Evolutionary conservation across 2,888 invertebrate species (phyloP).

Genomic region (Polietes domitor): DNA sequence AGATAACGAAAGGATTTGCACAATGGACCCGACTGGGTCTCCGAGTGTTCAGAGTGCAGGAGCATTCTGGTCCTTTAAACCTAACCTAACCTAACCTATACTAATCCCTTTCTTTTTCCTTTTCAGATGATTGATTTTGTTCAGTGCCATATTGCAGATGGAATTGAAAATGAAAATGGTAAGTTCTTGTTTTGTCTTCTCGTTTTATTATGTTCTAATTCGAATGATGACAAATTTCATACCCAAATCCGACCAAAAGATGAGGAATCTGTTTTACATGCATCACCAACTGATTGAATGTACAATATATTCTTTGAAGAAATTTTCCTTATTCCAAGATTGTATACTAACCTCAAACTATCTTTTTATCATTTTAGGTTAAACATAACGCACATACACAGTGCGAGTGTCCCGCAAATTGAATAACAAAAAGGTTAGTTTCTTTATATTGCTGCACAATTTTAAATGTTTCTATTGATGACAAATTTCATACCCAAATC

Average conservation of each 20-base stretch:
- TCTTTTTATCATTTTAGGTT: background rate
- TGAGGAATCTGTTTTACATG: constrained; percentile 71
- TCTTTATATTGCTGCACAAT: background rate
- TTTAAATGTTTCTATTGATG: constrained; percentile 65
- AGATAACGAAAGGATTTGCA: too few species aligned
- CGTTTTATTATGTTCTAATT: background rate
- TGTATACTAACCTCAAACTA: background rate
- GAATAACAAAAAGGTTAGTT: constrained; percentile 45
- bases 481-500: constrained; percentile 69
- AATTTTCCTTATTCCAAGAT: background rate
- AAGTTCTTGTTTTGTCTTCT: constrained; percentile 30
- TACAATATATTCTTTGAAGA: background rate
- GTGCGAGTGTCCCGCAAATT: background rate
- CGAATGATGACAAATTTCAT: constrained; percentile 55
- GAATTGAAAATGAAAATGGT: constrained; percentile 30
- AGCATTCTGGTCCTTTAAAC: too few species aligned
- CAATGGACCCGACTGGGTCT: too few species aligned
- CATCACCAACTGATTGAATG: constrained; percentile 74
- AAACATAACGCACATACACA: background rate
- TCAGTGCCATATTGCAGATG: background rate
- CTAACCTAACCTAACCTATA: background rate
- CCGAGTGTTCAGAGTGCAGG: too few species aligned
- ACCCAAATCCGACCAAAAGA: constrained; percentile 44
- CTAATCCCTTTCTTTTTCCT: background rate
- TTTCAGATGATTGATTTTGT: background rate